Evolutionary conservation across 2,113 vertebrate species (phyloP), one percentile per base, ranked within the genome.

Genomic region (Sebastes schlegelii): DNA sequence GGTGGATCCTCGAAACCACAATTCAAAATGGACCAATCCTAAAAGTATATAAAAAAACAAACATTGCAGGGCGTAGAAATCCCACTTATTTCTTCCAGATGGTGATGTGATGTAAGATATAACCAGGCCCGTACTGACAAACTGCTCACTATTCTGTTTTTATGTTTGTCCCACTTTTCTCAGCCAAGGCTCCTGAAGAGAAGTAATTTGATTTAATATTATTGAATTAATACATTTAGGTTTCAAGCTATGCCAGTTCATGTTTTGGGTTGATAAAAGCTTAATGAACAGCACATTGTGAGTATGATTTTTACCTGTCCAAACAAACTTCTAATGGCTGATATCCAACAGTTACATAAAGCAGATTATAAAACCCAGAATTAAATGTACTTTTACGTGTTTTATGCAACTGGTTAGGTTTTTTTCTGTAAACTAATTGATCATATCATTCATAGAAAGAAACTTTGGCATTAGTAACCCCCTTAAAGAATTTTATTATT

Each of bases 1-100:
- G 91, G 86, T 65, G 85, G 85, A 85, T 77, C 86, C 81, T 81
- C 4, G 1, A 79, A 71, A 49, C 78, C 60, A 40, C 60, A 68
- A 13, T 75, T 71, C 42, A 71, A 73, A 86, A 57, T 54, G 67
- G 58, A 40, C 77, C 74, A 55, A 66, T 80, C 52, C 75, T 73
- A 54, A 42, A 75, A 82, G 65, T 55, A 62, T 52, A 1, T 19
- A 21, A 57, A 77, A 23, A 23, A 26, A 23, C 49, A 13, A 52
- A 55, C 57, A 12, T 77, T n/a, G 60, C 67, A 69, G 71, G 64
- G 78, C 8, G 62, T 64, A 54, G 60, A 49, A 54, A 70, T 42
- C 34, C 1, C n/a, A 1, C 43, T 60, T 21, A 76, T 86, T 74
- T 69, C 71, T 86, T 86, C 81, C 81, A 86, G 74, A 89, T 81